Base-by-base conservation (phyloP, 2,888 invertebrate genomes). In the Crepidodera aurea region DNA sequence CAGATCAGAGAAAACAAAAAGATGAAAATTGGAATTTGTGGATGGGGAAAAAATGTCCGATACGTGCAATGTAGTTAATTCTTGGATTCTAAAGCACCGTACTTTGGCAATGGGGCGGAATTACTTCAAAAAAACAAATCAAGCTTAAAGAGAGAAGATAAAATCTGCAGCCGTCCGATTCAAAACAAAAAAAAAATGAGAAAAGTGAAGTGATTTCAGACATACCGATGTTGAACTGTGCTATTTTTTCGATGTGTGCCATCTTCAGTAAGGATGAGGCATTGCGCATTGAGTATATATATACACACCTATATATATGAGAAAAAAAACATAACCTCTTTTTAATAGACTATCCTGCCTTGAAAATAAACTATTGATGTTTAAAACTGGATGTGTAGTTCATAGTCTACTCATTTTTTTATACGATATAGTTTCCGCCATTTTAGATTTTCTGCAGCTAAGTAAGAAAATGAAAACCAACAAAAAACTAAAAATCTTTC, bases 331-430 rank as follows among this genome's bases (percentile, higher is more conserved):
- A 68, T 70, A 70, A 70, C 68, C 68, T 65, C 68, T 69, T 67
- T 61, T 55, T 58, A 77, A 57, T 69, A 74, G 75, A 79, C 78
- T 77, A 75, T 79, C 79, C 79, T 79, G 79, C 79, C 79, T 79
- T 78, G 77, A 69, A 62, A 70, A 71, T 48, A 57, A 64, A 77
- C 75, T 75, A 72, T 78, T 71, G 72, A 77, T 78, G 78, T 78
- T 77, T 77, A 72, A 76, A 64, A 75, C 73, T 75, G 69, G 74
- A 78, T 79, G 79, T 80, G 78, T 78, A 78, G 78, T 74, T 76
- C 65, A 72, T 78, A 78, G 78, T 77, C 76, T 77, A 77, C 78
- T 79, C 79, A 79, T 79, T 80, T 80, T n/a, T 72, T 81, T 79
- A 78, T 80, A 80, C 77, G 78, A 74, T 77, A 78, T 78, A 76